These are phyloP conservation scores for Aquatica leii DNA, from an alignment of 2,888 invertebrate species.

Conservation along the genomic window DNA sequence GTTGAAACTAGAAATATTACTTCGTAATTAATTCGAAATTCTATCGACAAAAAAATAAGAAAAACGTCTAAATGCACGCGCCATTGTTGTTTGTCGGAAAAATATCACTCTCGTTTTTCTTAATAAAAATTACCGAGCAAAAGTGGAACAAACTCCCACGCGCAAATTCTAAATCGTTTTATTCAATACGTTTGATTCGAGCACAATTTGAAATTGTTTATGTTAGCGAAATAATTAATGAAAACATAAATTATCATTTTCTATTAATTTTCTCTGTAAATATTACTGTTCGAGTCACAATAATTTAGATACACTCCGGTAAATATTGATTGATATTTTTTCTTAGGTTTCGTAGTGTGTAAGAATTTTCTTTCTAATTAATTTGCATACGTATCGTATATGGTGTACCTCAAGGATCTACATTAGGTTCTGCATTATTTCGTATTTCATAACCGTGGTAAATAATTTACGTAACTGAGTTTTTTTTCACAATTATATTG, in stretches of 20 bases:
- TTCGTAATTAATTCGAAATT: not conserved
- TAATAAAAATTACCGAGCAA: constrained; percentile 31
- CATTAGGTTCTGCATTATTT: too few relatives aligned
- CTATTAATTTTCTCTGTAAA: constrained; percentile 6
- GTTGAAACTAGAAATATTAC: not conserved
- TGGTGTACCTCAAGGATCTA: too few relatives aligned
- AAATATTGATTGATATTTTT: too few relatives aligned
- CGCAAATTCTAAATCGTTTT: not conserved
- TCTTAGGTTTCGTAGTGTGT: too few relatives aligned
- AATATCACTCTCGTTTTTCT: constrained; percentile 36
- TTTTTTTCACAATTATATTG: too few relatives aligned
- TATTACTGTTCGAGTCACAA: not conserved
- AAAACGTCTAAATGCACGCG: constrained; percentile 26
- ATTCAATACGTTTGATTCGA: not conserved
- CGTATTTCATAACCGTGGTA: too few relatives aligned
- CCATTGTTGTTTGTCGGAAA: constrained; percentile 25
- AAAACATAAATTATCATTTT: constrained; percentile 8
- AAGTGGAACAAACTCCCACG: constrained; percentile 38
- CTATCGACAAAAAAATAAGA: constrained; percentile 24
- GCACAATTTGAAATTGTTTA: constrained; percentile 9
- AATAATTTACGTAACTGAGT: too few relatives aligned
- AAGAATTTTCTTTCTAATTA: too few relatives aligned
- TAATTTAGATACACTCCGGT: not conserved
- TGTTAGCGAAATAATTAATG: constrained; percentile 3
- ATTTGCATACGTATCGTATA: too few relatives aligned